These are phyloP conservation scores for Proctacanthus coquilletti DNA, from an alignment of 1,140 invertebrate genomes.

Conservation along the genomic window DNA sequence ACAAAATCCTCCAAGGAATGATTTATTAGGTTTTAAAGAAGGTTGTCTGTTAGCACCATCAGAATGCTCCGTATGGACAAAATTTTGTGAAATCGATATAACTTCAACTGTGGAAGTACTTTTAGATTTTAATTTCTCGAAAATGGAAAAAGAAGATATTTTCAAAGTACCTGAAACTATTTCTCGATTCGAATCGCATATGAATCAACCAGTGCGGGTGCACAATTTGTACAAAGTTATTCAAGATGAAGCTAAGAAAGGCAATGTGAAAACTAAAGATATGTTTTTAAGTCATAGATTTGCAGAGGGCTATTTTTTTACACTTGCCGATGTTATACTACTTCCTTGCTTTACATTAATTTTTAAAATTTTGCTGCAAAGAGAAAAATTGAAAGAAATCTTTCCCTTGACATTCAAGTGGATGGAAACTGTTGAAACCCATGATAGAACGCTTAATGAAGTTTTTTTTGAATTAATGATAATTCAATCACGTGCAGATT, in stretches of 20 bases:
- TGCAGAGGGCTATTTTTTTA: slow-evolving; percentile 69
- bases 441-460: too few relatives aligned
- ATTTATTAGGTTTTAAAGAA: slow-evolving; percentile 57
- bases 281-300: slow-evolving; percentile 61
- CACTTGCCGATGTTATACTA: slow-evolving; percentile 70
- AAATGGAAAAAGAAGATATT: slow-evolving; percentile 7
- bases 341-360: slow-evolving; percentile 54
- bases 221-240: slow-evolving; percentile 76
- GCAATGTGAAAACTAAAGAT: too few relatives aligned
- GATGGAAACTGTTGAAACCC: slow-evolving; percentile 37
- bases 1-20: slow-evolving; percentile 28
- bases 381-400: slow-evolving; percentile 31
- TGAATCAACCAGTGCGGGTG: slow-evolving; percentile 65
- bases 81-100: slow-evolving; percentile 79
- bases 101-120: too few relatives aligned
- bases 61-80: slow-evolving; percentile 79
- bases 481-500: too few relatives aligned
- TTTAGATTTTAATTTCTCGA: too few relatives aligned
- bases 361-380: slow-evolving; percentile 34
- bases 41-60: slow-evolving; percentile 65
- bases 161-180: slow-evolving; percentile 41
- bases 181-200: slow-evolving; percentile 66
- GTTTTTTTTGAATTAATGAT: too few relatives aligned
- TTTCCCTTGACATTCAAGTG: slow-evolving; percentile 52
- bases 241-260: slow-evolving; percentile 29